Percentiles rank a stretch among this genome's conserved stretches.
phyloP scores from a whole-genome alignment of 30 jellyfish, hydroid and myxozoan genomes.

The Cassiopea andromeda region DNA sequence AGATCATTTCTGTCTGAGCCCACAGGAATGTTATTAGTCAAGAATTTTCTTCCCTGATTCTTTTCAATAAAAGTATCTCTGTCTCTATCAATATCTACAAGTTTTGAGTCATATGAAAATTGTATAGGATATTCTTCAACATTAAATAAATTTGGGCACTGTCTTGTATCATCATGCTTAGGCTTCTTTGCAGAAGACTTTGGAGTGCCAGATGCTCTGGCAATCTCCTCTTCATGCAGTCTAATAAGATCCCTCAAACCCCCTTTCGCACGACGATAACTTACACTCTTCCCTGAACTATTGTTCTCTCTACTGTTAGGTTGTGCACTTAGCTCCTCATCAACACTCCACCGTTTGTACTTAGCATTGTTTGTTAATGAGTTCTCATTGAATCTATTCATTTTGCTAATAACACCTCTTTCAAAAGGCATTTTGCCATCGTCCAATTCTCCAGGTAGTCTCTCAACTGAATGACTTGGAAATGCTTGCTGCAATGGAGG shows the following conservation, averaged over 20 bases:
- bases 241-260: slow-evolving; percentile 77
- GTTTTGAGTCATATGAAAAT: background rate
- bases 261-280: slow-evolving; percentile 56
- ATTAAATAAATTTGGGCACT: background rate
- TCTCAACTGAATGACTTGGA: slow-evolving; percentile 23
- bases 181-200: slow-evolving; percentile 18
- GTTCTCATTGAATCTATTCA: background rate
- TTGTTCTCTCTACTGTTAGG: background rate
- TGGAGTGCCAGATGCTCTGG: slow-evolving; percentile 87
- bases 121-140: slow-evolving; percentile 11
- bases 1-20: background rate
- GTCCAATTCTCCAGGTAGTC: slow-evolving; percentile 12
- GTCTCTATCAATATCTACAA: background rate
- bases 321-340: background rate
- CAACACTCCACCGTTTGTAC: slow-evolving; percentile 5
- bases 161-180: slow-evolving; percentile 16
- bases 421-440: background rate
- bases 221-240: slow-evolving; percentile 91
- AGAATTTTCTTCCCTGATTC: background rate
- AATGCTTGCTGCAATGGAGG: background rate
- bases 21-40: background rate
- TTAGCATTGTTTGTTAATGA: background rate
- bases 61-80: background rate
- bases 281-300: background rate
- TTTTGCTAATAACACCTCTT: background rate